Evolutionary conservation across 2,797 vertebrate genomes (phyloP).

Genomic region (Rousettus madagascariensis): DNA sequence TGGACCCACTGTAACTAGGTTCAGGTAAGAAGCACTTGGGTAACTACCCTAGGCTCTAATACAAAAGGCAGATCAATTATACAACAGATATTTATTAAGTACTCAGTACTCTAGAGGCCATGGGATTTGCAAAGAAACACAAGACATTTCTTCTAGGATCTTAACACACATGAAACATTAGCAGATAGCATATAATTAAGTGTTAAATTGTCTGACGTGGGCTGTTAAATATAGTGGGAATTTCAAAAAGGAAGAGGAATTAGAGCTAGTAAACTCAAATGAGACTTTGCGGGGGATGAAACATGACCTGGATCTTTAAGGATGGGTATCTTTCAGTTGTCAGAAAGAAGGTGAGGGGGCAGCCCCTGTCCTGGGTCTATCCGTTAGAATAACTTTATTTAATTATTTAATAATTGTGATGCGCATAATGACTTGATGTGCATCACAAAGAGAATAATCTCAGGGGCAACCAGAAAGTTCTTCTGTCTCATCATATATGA

Average conservation of each 20-base stretch:
- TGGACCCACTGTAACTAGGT: neutral
- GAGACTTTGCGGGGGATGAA: neutral
- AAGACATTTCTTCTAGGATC: neutral
- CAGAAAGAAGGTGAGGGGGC: neutral
- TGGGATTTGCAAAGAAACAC: constrained; percentile 4
- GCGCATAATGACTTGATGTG: neutral
- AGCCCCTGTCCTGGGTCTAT: neutral
- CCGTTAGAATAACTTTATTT: neutral
- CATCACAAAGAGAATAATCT: neutral
- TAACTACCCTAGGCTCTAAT: neutral
- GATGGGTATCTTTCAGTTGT: neutral
- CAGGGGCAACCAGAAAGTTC: neutral
- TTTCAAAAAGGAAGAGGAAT: constrained; percentile 32
- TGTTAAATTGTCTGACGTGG: neutral
- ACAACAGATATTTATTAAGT: neutral
- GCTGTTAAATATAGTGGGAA: neutral
- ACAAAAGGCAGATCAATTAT: neutral
- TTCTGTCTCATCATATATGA: neutral
- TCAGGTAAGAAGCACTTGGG: neutral
- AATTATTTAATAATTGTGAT: no score
- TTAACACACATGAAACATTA: neutral
- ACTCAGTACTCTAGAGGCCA: neutral
- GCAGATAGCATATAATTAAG: neutral
- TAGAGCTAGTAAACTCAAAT: constrained; percentile 10
- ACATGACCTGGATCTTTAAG: neutral